Conservation (phyloP, 2,888 invertebrate genomes). For the Megaustenia siamemsis region DNA sequence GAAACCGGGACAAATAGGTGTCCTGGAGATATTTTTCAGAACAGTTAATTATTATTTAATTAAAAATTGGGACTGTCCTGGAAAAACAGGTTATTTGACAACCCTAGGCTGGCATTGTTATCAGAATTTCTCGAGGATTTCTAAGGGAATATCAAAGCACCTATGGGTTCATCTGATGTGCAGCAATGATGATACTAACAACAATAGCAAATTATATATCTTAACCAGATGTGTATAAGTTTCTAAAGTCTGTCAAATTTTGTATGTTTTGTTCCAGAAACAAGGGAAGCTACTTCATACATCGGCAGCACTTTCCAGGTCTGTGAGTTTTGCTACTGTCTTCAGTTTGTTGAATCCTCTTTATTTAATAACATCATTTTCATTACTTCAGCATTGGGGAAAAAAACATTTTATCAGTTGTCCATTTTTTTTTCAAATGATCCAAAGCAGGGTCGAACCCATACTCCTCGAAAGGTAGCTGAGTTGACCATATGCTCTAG, state of each 20-base stretch:
- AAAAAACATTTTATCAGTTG: neutral
- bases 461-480: no score
- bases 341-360: neutral
- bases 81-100: neutral
- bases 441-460: no score
- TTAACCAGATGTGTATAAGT: neutral
- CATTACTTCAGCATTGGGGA: neutral
- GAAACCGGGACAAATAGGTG: no score
- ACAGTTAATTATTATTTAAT: no score
- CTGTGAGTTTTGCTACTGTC: neutral
- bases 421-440: neutral
- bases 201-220: neutral
- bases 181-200: neutral
- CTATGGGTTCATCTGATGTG: neutral
- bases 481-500: no score
- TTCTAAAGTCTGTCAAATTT: neutral
- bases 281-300: conserved; percentile 29
- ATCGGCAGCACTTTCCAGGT: conserved; percentile 27
- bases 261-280: neutral
- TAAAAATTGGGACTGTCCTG: neutral
- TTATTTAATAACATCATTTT: no score
- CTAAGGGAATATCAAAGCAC: no score
- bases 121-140: no score
- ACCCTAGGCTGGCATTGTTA: neutral
- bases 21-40: no score